Percentiles rank a stretch among this genome's conserved stretches.
phyloP scores from a whole-genome alignment of 1,140 invertebrate species.

The Phenacoccus solenopsis region DNA sequence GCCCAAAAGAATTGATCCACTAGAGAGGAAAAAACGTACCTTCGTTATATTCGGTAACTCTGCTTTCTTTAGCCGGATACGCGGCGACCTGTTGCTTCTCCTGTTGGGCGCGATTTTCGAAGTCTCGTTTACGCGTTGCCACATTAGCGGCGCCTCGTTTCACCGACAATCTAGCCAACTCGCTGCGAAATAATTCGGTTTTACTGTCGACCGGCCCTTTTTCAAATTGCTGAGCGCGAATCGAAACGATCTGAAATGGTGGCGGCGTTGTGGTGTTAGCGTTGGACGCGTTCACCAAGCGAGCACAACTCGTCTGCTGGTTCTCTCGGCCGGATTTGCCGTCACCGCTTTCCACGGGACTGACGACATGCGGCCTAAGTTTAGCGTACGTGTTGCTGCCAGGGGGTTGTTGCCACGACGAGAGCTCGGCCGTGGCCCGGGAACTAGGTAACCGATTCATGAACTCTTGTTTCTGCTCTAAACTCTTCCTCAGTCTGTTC shows the following conservation, averaged over 20 bases:
- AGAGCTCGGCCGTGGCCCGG: constrained; percentile 6
- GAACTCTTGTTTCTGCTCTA: constrained; percentile 79
- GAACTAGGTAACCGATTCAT: constrained; percentile 50
- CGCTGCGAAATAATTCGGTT: constrained; percentile 55
- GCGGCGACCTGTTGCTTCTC: constrained; percentile 23
- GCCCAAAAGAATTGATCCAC: too few relatives aligned
- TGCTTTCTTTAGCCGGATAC: constrained; percentile 1
- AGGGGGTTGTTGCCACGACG: constrained; percentile 35
- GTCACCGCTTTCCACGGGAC: too few relatives aligned
- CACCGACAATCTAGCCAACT: constrained; percentile 52
- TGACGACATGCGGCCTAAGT: not conserved
- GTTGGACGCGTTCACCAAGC: constrained; percentile 26
- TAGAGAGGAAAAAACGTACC: too few relatives aligned
- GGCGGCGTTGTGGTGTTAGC: not conserved
- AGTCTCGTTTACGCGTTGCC: constrained; percentile 55
- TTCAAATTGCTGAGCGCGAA: constrained; percentile 59
- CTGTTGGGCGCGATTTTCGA: constrained; percentile 44
- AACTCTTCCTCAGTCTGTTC: constrained; percentile 60
- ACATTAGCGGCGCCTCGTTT: constrained; percentile 60
- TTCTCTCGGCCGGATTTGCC: too few relatives aligned
- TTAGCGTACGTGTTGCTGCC: constrained; percentile 28
- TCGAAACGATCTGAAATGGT: constrained; percentile 47
- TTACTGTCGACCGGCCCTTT: constrained; percentile 45
- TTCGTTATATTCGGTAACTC: not conserved
- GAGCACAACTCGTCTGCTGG: constrained; percentile 24